Percentiles rank a stretch among this genome's conserved stretches.
Conservation (phyloP, 2,113 vertebrate species). For the Mirza zaza region DNA sequence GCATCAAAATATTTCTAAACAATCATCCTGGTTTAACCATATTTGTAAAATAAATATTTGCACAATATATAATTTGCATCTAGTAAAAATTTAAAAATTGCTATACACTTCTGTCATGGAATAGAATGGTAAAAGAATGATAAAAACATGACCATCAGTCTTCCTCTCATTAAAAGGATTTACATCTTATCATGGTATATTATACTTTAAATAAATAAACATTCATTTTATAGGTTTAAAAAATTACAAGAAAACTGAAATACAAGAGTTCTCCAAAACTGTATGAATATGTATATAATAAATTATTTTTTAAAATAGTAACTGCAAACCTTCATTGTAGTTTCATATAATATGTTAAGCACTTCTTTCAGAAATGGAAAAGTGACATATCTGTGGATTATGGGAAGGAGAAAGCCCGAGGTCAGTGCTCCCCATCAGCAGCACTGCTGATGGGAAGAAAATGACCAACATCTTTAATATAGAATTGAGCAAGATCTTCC, state of each 20-base stretch:
- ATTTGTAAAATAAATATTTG: conserved; percentile 56
- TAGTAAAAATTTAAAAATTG: conserved; percentile 37
- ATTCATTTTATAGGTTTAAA: conserved; percentile 22
- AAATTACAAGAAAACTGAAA: conserved; percentile 50
- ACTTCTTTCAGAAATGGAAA: conserved; percentile 59
- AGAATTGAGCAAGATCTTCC: conserved; percentile 42
- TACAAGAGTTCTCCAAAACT: conserved; percentile 40
- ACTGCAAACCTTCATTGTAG: conserved; percentile 8
- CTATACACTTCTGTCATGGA: not conserved
- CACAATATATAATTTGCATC: conserved; percentile 6
- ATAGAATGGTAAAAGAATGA: conserved; percentile 34
- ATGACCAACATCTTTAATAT: conserved; percentile 62
- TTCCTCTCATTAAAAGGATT: conserved; percentile 56
- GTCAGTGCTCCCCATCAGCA: conserved; percentile 58
- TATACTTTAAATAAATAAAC: conserved; percentile 55
- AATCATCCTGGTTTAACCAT: not conserved
- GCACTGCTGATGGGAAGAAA: conserved; percentile 38
- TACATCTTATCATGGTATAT: conserved; percentile 37
- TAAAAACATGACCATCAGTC: conserved; percentile 44
- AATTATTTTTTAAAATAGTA: conserved; percentile 26
- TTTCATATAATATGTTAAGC: conserved; percentile 58
- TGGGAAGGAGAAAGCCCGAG: not conserved
- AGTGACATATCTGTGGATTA: conserved; percentile 49
- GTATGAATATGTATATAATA: conserved; percentile 38
- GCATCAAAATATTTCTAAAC: conserved; percentile 7